Evolutionary conservation across 2,113 vertebrate species (phyloP).

Genomic region (Columba janthina): DNA sequence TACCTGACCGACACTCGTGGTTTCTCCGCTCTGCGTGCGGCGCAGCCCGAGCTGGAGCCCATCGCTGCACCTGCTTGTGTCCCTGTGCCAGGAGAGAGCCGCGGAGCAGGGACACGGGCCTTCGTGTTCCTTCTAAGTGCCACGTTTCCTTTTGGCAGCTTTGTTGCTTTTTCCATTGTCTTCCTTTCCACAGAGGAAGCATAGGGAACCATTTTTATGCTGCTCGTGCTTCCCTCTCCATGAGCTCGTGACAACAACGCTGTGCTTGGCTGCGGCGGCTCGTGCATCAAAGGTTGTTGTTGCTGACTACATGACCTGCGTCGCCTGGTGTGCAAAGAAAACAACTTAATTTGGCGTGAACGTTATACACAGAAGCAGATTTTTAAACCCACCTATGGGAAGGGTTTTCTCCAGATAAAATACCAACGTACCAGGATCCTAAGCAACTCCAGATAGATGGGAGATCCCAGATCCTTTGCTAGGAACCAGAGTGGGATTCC

Average conservation of each 20-base stretch:
- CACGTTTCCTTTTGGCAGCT: not conserved
- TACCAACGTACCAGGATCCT: not conserved
- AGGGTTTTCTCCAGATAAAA: not conserved
- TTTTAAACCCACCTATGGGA: not conserved
- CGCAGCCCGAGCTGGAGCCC: too few species aligned
- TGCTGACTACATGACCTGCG: not conserved
- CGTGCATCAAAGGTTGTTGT: not conserved
- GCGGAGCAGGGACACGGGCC: not conserved
- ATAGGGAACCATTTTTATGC: not conserved
- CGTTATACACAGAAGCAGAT: not conserved
- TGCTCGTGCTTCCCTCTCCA: accelerated
- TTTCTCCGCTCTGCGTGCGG: too few species aligned
- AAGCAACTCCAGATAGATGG: not conserved
- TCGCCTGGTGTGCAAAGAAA: not conserved
- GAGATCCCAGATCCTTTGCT: not conserved
- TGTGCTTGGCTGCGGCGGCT: not conserved
- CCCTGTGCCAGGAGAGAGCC: too few species aligned
- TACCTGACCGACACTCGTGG: not conserved
- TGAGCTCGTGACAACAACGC: not conserved
- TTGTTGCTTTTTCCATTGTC: not conserved
- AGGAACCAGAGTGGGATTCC: not conserved
- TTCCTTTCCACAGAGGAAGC: not conserved
- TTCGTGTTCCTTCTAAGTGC: not conserved
- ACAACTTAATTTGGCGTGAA: not conserved
- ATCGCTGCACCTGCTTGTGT: too few species aligned